These are phyloP conservation scores for Cossypha heuglini DNA, from an alignment of 2,797 vertebrate genomes.

Conservation along the genomic window DNA sequence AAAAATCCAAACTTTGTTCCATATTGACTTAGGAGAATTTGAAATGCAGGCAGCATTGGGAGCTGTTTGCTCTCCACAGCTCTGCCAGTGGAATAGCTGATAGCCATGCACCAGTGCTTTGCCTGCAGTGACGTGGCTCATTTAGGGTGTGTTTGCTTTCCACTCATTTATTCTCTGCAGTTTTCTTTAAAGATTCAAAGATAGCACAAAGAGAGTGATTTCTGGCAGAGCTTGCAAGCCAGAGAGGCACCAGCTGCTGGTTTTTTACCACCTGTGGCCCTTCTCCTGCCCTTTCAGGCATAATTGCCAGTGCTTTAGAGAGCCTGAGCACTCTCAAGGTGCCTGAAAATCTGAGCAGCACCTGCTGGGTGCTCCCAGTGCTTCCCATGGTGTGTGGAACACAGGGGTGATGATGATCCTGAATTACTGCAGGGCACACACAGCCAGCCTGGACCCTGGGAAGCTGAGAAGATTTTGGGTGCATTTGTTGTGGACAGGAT, in stretches of 20 bases:
- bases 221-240: neutral
- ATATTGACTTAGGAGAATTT: neutral
- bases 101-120: neutral
- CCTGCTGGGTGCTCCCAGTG: neutral
- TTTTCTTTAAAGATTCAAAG: constrained; percentile 18
- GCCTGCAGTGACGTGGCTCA: neutral
- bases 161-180: neutral
- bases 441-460: neutral
- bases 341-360: neutral
- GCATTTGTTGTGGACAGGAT: neutral
- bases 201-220: neutral
- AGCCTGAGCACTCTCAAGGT: neutral
- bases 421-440: neutral
- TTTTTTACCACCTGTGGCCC: neutral
- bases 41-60: neutral
- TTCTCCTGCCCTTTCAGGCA: neutral
- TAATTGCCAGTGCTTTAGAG: neutral
- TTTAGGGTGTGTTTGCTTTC: constrained; percentile 4
- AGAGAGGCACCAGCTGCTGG: constrained; percentile 16
- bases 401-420: neutral
- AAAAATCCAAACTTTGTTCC: neutral
- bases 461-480: neutral
- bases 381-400: accelerated
- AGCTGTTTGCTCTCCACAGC: neutral
- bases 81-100: neutral